Conservation (phyloP, 2,888 invertebrate genomes). For the Meloe dianella region DNA sequence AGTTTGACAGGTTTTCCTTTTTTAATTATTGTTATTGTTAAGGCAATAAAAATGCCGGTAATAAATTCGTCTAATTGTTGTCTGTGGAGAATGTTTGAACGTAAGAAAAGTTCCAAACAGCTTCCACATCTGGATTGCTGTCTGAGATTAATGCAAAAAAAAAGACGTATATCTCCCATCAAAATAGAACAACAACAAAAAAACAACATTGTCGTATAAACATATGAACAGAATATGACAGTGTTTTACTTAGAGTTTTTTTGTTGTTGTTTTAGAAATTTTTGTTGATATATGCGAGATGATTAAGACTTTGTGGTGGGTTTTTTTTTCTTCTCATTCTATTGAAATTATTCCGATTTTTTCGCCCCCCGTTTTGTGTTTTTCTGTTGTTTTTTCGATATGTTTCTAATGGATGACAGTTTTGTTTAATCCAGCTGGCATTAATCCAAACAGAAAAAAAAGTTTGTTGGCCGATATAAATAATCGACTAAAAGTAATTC, state of each 20-base stretch:
- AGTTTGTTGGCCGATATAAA: not conserved
- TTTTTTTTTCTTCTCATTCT: too few relatives aligned
- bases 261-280: not conserved
- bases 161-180: conserved; percentile 1
- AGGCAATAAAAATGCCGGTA: not conserved
- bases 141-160: too few relatives aligned
- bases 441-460: not conserved
- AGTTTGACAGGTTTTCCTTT: not conserved
- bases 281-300: not conserved
- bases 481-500: not conserved
- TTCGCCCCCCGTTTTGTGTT: not conserved
- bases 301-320: not conserved
- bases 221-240: not conserved
- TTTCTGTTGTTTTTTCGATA: not conserved
- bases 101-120: not conserved
- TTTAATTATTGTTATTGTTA: not conserved
- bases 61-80: not conserved
- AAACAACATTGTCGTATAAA: not conserved
- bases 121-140: conserved; percentile 1
- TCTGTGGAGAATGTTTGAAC: not conserved
- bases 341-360: conserved; percentile 1
- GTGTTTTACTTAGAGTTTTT: not conserved
- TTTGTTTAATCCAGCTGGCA: conserved; percentile 3
- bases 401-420: conserved; percentile 10
- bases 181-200: not conserved